phyloP scores from a whole-genome alignment of 2,797 vertebrate species.

The Pseudochaenichthys georgianus region DNA sequence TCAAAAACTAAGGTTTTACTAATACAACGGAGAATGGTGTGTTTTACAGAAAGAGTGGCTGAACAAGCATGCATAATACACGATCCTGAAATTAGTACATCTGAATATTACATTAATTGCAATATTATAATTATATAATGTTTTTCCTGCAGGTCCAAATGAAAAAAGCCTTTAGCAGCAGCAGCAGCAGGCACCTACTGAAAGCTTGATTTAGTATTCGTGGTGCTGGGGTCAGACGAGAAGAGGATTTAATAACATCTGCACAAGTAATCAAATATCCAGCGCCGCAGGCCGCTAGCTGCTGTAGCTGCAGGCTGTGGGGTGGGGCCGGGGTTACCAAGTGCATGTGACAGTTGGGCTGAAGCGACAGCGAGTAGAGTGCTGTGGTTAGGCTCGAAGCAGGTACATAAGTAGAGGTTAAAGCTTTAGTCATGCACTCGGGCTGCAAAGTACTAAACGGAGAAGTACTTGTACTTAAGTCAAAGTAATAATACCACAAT shows the following conservation, averaged over 20 bases:
- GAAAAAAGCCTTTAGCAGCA: not conserved
- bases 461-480: not conserved
- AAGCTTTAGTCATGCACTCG: slow-evolving; percentile 23
- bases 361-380: slow-evolving; percentile 28
- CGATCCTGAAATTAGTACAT: too few relatives aligned
- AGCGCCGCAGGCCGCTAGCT: slow-evolving; percentile 47
- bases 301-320: slow-evolving; percentile 43
- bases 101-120: too few relatives aligned
- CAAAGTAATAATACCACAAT: too few relatives aligned
- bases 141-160: too few relatives aligned
- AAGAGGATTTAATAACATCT: slow-evolving; percentile 76
- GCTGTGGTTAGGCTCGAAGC: slow-evolving; percentile 53
- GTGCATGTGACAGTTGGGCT: slow-evolving; percentile 45
- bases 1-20: too few relatives aligned
- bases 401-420: slow-evolving; percentile 53
- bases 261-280: slow-evolving; percentile 78
- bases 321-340: slow-evolving; percentile 61
- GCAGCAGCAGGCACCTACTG: slow-evolving; percentile 43
- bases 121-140: too few relatives aligned
- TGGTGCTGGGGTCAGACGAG: slow-evolving; percentile 57
- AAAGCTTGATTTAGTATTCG: slow-evolving; percentile 48
- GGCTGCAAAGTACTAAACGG: slow-evolving; percentile 30
- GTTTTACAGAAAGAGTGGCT: too few relatives aligned
- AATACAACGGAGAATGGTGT: too few relatives aligned
- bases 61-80: too few relatives aligned